These are phyloP conservation scores for Xiphorhynchus erythropygius DNA, from an alignment of 2,797 vertebrate genomes.

Conservation along the genomic window DNA sequence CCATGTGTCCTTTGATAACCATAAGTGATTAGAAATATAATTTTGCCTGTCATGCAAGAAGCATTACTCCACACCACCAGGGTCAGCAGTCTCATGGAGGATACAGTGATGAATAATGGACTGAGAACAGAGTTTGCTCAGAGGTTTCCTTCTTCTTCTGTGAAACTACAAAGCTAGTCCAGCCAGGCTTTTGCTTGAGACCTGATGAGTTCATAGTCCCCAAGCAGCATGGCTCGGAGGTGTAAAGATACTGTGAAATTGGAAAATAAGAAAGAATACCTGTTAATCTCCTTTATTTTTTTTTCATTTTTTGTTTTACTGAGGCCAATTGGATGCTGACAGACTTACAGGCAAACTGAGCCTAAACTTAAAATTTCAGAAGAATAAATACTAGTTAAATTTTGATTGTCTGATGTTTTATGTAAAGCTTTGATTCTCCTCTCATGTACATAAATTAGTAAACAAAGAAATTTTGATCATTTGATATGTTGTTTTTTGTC, in stretches of 20 bases:
- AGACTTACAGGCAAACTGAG: neutral
- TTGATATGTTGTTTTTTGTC: neutral
- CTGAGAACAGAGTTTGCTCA: neutral
- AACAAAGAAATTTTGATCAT: neutral
- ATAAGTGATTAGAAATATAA: neutral
- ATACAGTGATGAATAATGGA: neutral
- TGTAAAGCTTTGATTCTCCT: neutral
- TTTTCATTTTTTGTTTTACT: neutral
- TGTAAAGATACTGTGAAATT: neutral
- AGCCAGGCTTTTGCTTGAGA: neutral
- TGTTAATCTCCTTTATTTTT: neutral
- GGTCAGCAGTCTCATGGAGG: neutral
- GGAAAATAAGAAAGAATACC: neutral
- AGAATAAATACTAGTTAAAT: neutral
- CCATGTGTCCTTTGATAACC: neutral
- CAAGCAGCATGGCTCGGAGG: neutral
- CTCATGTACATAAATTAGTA: neutral
- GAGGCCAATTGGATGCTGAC: neutral
- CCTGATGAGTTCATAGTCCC: neutral
- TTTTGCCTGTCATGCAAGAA: neutral
- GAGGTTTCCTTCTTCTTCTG: neutral
- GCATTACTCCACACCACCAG: neutral
- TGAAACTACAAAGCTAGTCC: neutral
- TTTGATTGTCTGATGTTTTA: neutral
- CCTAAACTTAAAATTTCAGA: neutral